Evolutionary conservation across 2,888 invertebrate species (phyloP).

Genomic region (Platycheirus albimanus): DNA sequence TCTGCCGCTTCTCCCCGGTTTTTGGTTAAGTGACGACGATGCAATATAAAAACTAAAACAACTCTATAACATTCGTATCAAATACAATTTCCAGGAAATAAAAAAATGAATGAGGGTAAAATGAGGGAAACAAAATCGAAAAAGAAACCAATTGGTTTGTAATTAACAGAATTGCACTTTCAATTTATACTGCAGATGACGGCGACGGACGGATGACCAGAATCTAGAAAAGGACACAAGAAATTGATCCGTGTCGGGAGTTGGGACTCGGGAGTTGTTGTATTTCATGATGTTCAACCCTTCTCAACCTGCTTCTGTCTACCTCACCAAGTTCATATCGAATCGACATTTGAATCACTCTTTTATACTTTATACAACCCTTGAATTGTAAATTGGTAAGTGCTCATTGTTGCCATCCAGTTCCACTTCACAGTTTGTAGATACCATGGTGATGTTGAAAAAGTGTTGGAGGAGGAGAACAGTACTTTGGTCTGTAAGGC

Average conservation of each 20-base stretch:
- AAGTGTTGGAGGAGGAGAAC: not conserved
- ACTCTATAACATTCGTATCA: not conserved
- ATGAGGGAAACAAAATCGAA: not conserved
- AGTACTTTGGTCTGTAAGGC: not conserved
- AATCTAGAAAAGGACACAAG: slow-evolving; percentile 30
- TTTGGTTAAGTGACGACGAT: too few relatives aligned
- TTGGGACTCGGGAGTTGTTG: too few relatives aligned
- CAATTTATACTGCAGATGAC: slow-evolving; percentile 48
- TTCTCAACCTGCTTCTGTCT: not conserved
- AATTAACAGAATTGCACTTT: slow-evolving; percentile 69
- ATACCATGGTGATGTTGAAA: not conserved
- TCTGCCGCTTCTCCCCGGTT: too few relatives aligned
- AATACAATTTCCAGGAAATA: not conserved
- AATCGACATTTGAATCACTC: slow-evolving; percentile 46
- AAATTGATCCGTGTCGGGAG: slow-evolving; percentile 58
- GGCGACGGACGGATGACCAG: too few relatives aligned
- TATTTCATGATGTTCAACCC: not conserved
- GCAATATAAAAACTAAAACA: not conserved
- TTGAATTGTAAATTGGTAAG: slow-evolving; percentile 20
- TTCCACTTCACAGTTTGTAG: not conserved
- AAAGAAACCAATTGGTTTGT: slow-evolving; percentile 64
- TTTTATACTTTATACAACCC: not conserved
- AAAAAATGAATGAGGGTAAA: not conserved
- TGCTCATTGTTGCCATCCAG: slow-evolving; percentile 45
- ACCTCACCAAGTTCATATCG: not conserved